Conservation (phyloP, 2,888 invertebrate species). For the Micropterix aruncella region DNA sequence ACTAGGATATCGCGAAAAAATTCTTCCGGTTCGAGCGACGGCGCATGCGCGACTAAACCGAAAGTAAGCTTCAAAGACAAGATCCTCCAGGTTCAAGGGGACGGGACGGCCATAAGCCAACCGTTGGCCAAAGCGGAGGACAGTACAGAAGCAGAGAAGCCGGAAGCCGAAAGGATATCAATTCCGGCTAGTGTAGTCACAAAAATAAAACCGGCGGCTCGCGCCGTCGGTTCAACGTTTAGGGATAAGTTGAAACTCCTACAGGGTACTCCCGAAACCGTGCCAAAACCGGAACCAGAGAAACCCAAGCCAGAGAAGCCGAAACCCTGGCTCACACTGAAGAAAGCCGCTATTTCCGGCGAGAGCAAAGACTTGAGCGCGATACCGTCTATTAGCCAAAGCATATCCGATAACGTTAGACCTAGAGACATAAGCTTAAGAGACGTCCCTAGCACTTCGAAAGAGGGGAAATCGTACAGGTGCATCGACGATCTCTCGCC, state of each 20-base stretch:
- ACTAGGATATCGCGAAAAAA: constrained; percentile 34
- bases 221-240: constrained; percentile 32
- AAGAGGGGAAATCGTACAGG: constrained; percentile 56
- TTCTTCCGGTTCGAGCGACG: constrained; percentile 32
- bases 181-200: constrained; percentile 38
- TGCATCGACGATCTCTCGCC: constrained; percentile 81
- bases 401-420: constrained; percentile 11
- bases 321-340: constrained; percentile 65
- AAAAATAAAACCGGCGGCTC: constrained; percentile 38
- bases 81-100: constrained; percentile 42
- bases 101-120: constrained; percentile 32
- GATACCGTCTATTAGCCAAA: constrained; percentile 9
- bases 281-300: constrained; percentile 18
- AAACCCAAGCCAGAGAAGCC: constrained; percentile 20
- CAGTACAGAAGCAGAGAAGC: constrained; percentile 18
- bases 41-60: constrained; percentile 28
- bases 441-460: too few relatives aligned
- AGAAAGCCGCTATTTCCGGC: constrained; percentile 53
- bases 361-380: constrained; percentile 16
- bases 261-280: constrained; percentile 20
- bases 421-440: constrained; percentile 10
- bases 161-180: constrained; percentile 27
- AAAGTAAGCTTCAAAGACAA: constrained; percentile 50
- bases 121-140: constrained; percentile 26
- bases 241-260: constrained; percentile 35